These are phyloP conservation scores for Hybos culiciformis DNA, from an alignment of 2,888 invertebrate species.

Conservation along the genomic window DNA sequence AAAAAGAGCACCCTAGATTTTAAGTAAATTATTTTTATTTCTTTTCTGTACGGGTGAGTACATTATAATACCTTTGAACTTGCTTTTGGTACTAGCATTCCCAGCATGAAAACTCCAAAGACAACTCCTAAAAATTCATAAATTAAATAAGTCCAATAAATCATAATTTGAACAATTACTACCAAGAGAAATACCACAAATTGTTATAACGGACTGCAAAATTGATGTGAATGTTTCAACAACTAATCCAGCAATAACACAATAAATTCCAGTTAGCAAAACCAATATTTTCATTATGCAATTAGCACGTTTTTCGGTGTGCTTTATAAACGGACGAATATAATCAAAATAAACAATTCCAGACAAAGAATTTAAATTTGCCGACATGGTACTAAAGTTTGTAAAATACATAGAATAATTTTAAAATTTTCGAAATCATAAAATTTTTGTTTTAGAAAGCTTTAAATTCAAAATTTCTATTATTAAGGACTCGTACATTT, in stretches of 20 bases:
- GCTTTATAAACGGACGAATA: slow-evolving; percentile 32
- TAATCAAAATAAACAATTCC: slow-evolving; percentile 45
- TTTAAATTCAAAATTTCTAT: background rate
- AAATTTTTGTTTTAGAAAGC: background rate
- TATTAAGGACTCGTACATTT: too few species aligned
- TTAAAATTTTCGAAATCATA: too few species aligned
- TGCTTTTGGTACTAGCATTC: slow-evolving; percentile 50
- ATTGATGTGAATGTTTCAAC: slow-evolving; percentile 38
- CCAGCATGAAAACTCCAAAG: slow-evolving; percentile 50
- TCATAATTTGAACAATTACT: too few species aligned
- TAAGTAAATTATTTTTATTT: background rate
- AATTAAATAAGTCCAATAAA: too few species aligned
- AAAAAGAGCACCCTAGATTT: slow-evolving; percentile 21
- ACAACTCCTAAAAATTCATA: too few species aligned
- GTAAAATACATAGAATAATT: background rate
- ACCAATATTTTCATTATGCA: slow-evolving; percentile 38
- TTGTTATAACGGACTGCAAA: slow-evolving; percentile 36
- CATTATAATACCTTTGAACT: slow-evolving; percentile 30
- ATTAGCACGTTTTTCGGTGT: slow-evolving; percentile 37
- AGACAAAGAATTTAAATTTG: slow-evolving; percentile 41
- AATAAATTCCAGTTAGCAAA: slow-evolving; percentile 40
- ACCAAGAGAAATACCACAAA: slow-evolving; percentile 41
- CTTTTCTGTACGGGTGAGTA: background rate
- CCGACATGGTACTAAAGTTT: slow-evolving; percentile 41
- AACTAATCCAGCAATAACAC: slow-evolving; percentile 40